Evolutionary conservation across 2,888 invertebrate genomes (phyloP), one percentile per base, ranked within the genome.

Genomic region (Ormyrus nitidulus): DNA sequence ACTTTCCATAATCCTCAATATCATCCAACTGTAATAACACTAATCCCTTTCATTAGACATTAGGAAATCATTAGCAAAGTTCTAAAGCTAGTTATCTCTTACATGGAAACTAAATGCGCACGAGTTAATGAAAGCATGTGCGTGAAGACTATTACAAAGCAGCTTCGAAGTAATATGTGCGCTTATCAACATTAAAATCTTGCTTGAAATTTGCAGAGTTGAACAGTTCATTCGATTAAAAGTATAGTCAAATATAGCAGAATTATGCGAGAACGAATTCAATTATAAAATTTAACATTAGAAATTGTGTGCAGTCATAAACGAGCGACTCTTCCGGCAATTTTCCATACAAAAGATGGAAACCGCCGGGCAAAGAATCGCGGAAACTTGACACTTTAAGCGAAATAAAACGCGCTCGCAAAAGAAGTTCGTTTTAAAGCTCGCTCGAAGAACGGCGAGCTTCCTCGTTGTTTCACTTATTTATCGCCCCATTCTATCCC

Each of bases 41-140:
- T 71, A 61, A 71, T 71, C 34, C 44, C 61, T 71, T 71, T 71
- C n/a, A 71, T 61, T 61, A 51, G 61, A 13, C 61, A 71, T 61
- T 71, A 61, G 61, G 49, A 61, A 71, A 71, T 71, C 71, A 71
- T 71, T 61, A 71, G 34, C 51, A 44, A 71, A 71, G 61, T 71
- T 71, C 71, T 71, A 61, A 71, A 46, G 61, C 71, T 61, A 61
- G 61, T 71, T 71, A 71, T 44, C 61, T 19, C 51, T 44, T 46
- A 46, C 56, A n/a, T 46, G 56, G 56, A 9, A 46, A 44, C 69
- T 4, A 56, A 69, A 46, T 46, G 44, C 34, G 2, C 48, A 10
- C 10, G 56, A n/a, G 11, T 46, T 9, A 69, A 69, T 56, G 69
- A 69, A 69, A 69, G 44, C n/a, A 51, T 54, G 11, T 34, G 54